phyloP scores from a whole-genome alignment of 2,888 invertebrate genomes.

The Plagodis dolabraria region DNA sequence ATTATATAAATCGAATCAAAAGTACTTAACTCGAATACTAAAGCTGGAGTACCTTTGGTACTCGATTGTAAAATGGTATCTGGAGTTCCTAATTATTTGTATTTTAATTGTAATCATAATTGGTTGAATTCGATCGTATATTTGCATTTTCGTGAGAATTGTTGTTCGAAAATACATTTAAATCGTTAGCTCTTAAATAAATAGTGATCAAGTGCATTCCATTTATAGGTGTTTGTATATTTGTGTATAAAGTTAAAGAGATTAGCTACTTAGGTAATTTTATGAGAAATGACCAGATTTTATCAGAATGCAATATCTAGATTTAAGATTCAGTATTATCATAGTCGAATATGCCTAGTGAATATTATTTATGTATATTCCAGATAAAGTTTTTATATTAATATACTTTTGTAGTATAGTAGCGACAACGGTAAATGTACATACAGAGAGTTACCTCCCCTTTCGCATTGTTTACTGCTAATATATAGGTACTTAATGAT shows the following conservation, averaged over 20 bases:
- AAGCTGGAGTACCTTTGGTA: conserved; percentile 32
- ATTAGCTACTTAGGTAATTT: conserved; percentile 60
- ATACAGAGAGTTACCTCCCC: conserved; percentile 45
- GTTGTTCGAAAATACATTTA: conserved; percentile 15
- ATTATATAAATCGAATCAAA: conserved; percentile 39
- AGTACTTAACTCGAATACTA: conserved; percentile 69
- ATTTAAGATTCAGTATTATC: conserved; percentile 80
- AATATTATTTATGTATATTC: conserved; percentile 78
- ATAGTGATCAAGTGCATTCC: conserved; percentile 64
- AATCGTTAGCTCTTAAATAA: conserved; percentile 8
- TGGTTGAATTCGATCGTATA: conserved; percentile 26
- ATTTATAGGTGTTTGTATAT: conserved; percentile 66
- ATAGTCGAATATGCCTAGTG: conserved; percentile 75
- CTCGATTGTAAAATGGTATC: conserved; percentile 70
- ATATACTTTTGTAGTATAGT: conserved; percentile 47
- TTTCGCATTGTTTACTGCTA: not conserved
- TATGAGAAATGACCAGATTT: conserved; percentile 82
- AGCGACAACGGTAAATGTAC: conserved; percentile 53
- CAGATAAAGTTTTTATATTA: conserved; percentile 70
- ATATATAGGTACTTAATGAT: too few relatives aligned
- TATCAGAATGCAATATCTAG: conserved; percentile 84
- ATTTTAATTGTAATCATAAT: conserved; percentile 46
- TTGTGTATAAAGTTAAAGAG: conserved; percentile 69
- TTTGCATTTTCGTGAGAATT: conserved; percentile 25
- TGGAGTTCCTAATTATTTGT: conserved; percentile 77